phyloP scores from a whole-genome alignment of 2,797 vertebrate genomes.

The Bucorvus abyssinicus region DNA sequence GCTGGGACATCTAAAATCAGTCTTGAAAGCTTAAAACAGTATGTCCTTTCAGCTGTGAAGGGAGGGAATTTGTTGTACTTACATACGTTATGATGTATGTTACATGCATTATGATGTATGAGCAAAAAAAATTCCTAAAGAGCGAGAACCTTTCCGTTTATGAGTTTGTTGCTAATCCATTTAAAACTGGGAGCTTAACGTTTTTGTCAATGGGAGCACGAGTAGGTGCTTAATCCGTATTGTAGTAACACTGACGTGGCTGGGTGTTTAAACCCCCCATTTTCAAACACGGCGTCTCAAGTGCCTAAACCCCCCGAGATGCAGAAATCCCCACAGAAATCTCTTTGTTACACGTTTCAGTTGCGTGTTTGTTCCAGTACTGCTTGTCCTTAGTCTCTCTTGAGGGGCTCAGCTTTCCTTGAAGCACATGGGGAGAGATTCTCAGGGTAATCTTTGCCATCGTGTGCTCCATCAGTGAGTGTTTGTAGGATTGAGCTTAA shows the following conservation, averaged over 20 bases:
- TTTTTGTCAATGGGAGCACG: not conserved
- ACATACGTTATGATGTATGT: too few relatives aligned
- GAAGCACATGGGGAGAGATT: fast-evolving
- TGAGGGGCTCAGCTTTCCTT: not conserved
- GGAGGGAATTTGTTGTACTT: not conserved
- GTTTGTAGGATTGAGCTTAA: not conserved
- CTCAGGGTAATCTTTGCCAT: not conserved
- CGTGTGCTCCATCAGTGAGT: not conserved
- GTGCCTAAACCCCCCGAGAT: not conserved
- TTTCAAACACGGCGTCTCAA: not conserved
- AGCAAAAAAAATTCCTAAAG: not conserved
- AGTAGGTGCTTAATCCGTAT: not conserved
- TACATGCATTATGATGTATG: not conserved
- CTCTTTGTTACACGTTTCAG: not conserved
- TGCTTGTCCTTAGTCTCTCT: not conserved
- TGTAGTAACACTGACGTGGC: not conserved
- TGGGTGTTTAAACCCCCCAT: not conserved
- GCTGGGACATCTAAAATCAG: not conserved
- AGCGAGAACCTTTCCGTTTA: not conserved
- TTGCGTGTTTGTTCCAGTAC: not conserved
- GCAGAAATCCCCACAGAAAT: not conserved
- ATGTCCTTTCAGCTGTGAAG: not conserved
- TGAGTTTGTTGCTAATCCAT: not conserved
- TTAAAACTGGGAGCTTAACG: not conserved
- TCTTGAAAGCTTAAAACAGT: not conserved